Conservation (phyloP, 30 jellyfish, hydroid and myxozoan genomes). For the Euphysa ruthae region DNA sequence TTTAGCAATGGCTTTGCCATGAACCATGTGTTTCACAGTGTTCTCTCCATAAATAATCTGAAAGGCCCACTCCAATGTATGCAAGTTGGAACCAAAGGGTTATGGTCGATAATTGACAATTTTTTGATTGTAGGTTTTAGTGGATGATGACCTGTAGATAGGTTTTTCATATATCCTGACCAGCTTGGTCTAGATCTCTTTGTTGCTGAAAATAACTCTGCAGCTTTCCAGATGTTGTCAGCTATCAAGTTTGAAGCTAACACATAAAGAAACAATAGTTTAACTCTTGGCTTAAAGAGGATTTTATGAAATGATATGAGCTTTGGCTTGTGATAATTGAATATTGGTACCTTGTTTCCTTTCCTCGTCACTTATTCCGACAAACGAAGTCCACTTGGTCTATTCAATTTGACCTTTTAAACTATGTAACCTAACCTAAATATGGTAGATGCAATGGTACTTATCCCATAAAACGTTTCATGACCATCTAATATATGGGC, state of each 20-base stretch:
- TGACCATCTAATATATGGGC: no score
- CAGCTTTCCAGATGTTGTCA: no score
- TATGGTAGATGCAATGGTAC: background rate
- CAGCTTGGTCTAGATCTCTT: constrained; percentile 26
- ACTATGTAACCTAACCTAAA: background rate
- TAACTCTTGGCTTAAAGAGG: background rate
- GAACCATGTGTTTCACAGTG: background rate
- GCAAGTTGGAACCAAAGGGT: background rate
- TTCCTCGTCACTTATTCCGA: background rate
- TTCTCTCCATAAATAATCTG: background rate
- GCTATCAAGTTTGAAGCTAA: no score
- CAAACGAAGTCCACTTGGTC: background rate
- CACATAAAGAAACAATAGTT: background rate
- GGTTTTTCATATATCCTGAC: constrained; percentile 38
- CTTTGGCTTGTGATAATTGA: background rate
- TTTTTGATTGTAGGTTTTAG: constrained; percentile 17
- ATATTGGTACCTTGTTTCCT: background rate
- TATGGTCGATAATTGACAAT: constrained; percentile 18
- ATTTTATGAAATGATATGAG: background rate
- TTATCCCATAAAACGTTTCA: constrained; percentile 1
- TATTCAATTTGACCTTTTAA: background rate
- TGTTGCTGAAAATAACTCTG: background rate
- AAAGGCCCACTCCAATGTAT: background rate
- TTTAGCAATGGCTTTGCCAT: background rate
- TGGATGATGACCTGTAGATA: constrained; percentile 14